Percentiles rank a stretch among this genome's conserved stretches.
phyloP scores from a whole-genome alignment of 2,888 invertebrate genomes.

The Pyrocoelia pectoralis region DNA sequence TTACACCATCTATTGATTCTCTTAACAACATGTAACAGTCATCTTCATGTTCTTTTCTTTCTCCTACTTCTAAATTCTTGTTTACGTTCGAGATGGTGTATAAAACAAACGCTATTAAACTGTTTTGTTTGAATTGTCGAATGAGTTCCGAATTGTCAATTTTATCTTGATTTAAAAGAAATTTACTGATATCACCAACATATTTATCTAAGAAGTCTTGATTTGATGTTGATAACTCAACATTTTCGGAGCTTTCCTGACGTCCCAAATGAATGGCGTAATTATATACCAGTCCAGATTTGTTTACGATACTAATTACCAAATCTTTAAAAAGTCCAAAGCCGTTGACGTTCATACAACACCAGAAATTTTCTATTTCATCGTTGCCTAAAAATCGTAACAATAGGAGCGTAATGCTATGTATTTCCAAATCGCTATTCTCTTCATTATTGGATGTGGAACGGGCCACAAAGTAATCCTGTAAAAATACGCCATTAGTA shows the following conservation, averaged over 20 bases:
- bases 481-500: too few relatives aligned
- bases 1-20: too few relatives aligned
- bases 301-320: background rate
- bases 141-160: background rate
- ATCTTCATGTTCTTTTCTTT: background rate
- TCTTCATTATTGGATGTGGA: background rate
- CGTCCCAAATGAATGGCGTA: background rate
- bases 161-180: background rate
- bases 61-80: background rate
- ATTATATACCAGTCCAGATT: background rate
- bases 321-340: background rate
- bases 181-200: background rate
- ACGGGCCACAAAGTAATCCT: too few relatives aligned
- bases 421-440: background rate
- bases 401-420: background rate
- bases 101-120: background rate
- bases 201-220: background rate
- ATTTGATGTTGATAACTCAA: background rate
- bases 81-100: background rate
- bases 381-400: background rate
- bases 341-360: background rate
- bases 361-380: background rate
- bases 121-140: background rate
- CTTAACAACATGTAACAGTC: background rate
- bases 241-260: background rate